Evolutionary conservation across 1,140 invertebrate genomes (phyloP).

Genomic region (Ceratosolen solmsi): DNA sequence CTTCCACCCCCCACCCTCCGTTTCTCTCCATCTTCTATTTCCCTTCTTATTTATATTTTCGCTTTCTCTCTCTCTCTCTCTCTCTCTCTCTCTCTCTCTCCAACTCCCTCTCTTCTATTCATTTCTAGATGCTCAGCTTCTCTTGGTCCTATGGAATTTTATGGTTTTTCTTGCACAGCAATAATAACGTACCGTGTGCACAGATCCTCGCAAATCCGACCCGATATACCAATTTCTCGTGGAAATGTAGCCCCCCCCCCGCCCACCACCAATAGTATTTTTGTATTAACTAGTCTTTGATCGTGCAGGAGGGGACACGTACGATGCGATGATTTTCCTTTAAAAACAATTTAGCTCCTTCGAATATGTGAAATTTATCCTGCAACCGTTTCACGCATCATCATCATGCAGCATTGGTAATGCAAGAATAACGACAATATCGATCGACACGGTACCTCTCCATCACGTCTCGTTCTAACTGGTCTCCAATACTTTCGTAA

Average conservation of each 20-base stretch:
- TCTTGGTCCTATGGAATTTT: conserved; percentile 21
- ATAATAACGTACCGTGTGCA: conserved; percentile 2
- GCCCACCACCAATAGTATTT: too few species aligned
- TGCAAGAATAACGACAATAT: background rate
- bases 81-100: background rate
- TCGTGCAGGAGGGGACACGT: background rate
- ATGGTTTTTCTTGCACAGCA: conserved; percentile 8
- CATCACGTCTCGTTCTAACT: too few species aligned
- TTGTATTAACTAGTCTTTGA: background rate
- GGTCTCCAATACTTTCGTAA: too few species aligned
- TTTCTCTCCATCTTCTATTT: conserved; percentile 24
- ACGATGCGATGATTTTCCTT: background rate
- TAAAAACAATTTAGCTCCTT: background rate
- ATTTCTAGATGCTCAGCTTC: background rate
- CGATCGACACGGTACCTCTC: too few species aligned
- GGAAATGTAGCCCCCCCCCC: background rate
- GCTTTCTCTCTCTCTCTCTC: conserved; percentile 10
- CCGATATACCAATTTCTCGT: conserved; percentile 3
- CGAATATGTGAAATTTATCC: conserved; percentile 5
- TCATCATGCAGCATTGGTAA: background rate
- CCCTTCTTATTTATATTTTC: background rate
- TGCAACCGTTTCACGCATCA: background rate
- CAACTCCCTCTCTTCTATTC: background rate
- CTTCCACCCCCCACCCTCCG: background rate
- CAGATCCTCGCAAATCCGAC: background rate